These are phyloP conservation scores for Pardosa pseudoannulata DNA, from an alignment of 2,888 invertebrate genomes.

Conservation along the genomic window DNA sequence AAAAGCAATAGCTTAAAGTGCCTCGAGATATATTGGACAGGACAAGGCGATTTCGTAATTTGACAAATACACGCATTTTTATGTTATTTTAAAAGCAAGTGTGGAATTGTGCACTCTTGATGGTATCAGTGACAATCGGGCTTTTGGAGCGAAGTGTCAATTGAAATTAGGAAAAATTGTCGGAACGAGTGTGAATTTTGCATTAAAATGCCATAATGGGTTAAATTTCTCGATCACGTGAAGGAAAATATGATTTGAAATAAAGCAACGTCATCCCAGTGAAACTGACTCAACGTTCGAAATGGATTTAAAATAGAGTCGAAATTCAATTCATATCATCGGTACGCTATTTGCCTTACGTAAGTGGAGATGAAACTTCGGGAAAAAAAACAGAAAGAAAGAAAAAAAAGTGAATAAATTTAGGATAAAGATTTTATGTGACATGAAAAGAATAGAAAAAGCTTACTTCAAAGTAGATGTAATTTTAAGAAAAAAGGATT, in stretches of 20 bases:
- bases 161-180: background rate
- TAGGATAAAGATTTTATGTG: too few relatives aligned
- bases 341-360: too few relatives aligned
- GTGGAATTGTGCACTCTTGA: background rate
- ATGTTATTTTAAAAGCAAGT: background rate
- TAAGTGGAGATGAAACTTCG: too few relatives aligned
- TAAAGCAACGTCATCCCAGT: background rate
- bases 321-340: too few relatives aligned
- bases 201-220: constrained; percentile 5
- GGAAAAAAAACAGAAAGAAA: too few relatives aligned
- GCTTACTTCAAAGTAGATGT: too few relatives aligned
- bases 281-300: too few relatives aligned
- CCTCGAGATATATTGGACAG: background rate
- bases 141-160: background rate
- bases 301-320: too few relatives aligned
- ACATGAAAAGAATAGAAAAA: too few relatives aligned
- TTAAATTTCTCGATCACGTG: background rate
- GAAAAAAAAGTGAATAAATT: too few relatives aligned
- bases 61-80: background rate
- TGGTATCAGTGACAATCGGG: background rate
- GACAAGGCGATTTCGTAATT: constrained; percentile 5
- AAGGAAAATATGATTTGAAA: background rate
- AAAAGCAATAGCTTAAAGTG: background rate
- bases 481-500: too few relatives aligned
- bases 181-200: background rate